Evolutionary conservation across 1,140 invertebrate genomes (phyloP).

Genomic region (Stratiolaelaps scimitus): DNA sequence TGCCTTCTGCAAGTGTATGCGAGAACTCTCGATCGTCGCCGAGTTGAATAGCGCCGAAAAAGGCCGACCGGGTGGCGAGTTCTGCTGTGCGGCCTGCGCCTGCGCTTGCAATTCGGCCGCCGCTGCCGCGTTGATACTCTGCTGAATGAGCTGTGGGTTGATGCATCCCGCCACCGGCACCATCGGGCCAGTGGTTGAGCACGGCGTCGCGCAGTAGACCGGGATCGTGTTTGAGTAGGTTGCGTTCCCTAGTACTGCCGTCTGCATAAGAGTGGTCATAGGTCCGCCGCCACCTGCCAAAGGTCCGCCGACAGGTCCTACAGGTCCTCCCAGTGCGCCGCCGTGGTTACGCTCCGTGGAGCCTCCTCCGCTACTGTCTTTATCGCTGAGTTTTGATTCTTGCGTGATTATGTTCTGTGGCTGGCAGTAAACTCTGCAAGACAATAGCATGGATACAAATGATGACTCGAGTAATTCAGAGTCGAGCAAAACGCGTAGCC

Average conservation of each 20-base stretch:
- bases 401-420: conserved; percentile 31
- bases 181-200: conserved; percentile 36
- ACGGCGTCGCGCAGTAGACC: conserved; percentile 34
- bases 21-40: conserved; percentile 40
- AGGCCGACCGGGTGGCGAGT: conserved; percentile 27
- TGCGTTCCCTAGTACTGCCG: conserved; percentile 31
- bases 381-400: conserved; percentile 30
- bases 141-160: conserved; percentile 35
- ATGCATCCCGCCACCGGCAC: conserved; percentile 35
- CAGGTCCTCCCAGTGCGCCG: not conserved
- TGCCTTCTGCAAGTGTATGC: conserved; percentile 76
- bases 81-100: conserved; percentile 29
- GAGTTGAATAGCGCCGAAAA: conserved; percentile 33
- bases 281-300: conserved; percentile 30
- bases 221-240: conserved; percentile 35
- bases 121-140: conserved; percentile 22
- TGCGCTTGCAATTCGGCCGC: conserved; percentile 24
- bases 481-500: not conserved
- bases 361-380: conserved; percentile 30
- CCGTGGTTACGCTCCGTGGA: conserved; percentile 29
- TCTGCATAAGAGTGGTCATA: conserved; percentile 25
- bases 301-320: not conserved
- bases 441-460: not conserved
- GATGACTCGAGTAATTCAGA: not conserved
- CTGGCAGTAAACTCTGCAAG: conserved; percentile 34